phyloP scores from a whole-genome alignment of 2,113 vertebrate genomes.

The Phalacrocorax brasilianus region DNA sequence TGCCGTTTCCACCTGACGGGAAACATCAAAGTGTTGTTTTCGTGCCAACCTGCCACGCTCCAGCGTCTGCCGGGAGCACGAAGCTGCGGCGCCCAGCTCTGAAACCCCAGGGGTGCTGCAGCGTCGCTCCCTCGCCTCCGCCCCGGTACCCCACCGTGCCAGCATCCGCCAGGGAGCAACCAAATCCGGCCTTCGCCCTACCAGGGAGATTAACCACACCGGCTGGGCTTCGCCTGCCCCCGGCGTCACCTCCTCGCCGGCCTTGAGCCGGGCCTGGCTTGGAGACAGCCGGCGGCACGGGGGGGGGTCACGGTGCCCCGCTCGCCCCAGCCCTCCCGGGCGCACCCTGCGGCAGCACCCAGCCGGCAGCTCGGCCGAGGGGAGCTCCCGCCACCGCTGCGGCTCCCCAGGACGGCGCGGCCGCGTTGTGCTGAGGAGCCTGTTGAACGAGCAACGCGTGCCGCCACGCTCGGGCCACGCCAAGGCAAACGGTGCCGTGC shows the following conservation, averaged over 20 bases:
- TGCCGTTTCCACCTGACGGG: neutral
- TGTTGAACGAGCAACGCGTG: neutral
- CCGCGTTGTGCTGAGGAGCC: neutral
- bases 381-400: neutral
- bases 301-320: neutral
- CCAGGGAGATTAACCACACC: neutral
- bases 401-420: neutral
- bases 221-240: neutral
- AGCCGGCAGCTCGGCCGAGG: neutral
- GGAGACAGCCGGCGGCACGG: neutral
- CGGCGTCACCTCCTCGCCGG: neutral
- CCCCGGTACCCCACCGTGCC: neutral
- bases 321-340: neutral
- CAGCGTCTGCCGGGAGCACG: neutral
- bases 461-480: neutral
- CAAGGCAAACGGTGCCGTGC: neutral
- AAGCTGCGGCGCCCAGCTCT: neutral
- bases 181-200: neutral
- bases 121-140: neutral
- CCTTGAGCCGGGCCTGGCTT: neutral
- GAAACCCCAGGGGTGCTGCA: neutral
- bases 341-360: neutral
- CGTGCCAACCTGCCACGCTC: neutral
- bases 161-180: neutral
- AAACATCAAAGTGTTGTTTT: conserved; percentile 24